Evolutionary conservation across 2,888 invertebrate genomes (phyloP), one percentile per base, ranked within the genome.

Genomic region (Keiferia lycopersicella): DNA sequence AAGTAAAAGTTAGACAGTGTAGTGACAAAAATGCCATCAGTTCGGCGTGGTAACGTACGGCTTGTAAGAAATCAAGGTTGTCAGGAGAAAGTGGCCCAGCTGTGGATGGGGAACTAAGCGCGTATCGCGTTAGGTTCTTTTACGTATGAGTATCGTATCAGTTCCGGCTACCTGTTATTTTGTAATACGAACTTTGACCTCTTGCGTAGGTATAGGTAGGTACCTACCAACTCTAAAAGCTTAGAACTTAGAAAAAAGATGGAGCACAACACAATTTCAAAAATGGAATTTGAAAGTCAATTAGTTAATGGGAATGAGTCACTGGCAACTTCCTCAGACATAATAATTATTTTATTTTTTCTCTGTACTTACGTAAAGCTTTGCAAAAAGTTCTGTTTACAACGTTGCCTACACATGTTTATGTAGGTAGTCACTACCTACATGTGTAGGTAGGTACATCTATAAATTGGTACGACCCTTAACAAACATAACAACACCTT

Each of bases 31-130:
- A 85, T 84, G 76, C 83, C 82, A 82, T 84, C 76, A 71, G 77
- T 68, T 83, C 81, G 76, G 77, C 76, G 69, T 69, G 66, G 68
- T 70, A 56, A 65, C 72, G 76, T 74, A 76, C 75, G 76, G 78
- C 70, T 68, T 72, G 79, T 79, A 87, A 87, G 87, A 88, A 89
- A 91, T 90, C 90, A 90, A 90, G 90, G 90, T 86, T 87, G 88
- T 78, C 69, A 73, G 77, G 89, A 88, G 90, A 90, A 90, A 91
- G 90, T 91, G 88, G 81, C 88, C 87, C 79, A 86, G 83, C 80
- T 78, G 71, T 69, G 78, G 74, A 73, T 69, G 76, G 71, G 72
- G 70, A 71, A 67, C 65, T 73, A 75, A 16, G 34, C 30, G 76
- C 79, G 79, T 1, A 73, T 76, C 73, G 67, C 70, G 71, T 66